phyloP scores from a whole-genome alignment of 2,888 invertebrate genomes.

The Ellobium chinense region DNA sequence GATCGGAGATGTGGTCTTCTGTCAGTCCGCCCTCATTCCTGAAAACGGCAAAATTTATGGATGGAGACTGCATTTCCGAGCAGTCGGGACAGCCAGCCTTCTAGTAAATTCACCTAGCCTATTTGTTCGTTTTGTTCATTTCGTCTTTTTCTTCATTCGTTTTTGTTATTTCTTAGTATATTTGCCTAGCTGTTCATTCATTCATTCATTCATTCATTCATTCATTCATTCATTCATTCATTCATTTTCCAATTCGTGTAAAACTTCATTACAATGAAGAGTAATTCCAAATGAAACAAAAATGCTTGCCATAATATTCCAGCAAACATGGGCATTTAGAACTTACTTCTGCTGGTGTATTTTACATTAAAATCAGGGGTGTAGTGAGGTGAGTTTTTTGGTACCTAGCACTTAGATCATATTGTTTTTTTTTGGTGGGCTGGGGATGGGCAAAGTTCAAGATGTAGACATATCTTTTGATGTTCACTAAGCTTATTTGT shows the following conservation, averaged over 20 bases:
- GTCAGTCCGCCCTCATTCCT: neutral
- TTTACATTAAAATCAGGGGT: no score
- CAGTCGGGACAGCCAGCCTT: constrained; percentile 53
- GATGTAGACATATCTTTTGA: no score
- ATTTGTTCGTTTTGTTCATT: neutral
- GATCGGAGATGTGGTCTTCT: neutral
- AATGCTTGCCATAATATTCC: no score
- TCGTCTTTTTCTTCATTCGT: neutral
- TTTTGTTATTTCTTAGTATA: neutral
- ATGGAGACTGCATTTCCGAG: constrained; percentile 43
- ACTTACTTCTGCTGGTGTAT: no score
- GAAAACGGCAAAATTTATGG: neutral
- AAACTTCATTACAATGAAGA: no score
- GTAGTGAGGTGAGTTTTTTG: no score
- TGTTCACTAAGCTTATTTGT: no score
- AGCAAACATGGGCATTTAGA: no score
- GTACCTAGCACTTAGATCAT: no score
- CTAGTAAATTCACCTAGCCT: constrained; percentile 50
- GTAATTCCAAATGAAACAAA: no score
- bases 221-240: neutral
- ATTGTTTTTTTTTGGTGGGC: no score
- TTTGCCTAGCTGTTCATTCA: neutral
- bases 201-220: neutral
- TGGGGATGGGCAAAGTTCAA: no score
- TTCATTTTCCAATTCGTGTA: neutral